These are phyloP conservation scores for Linnaemya tessellans DNA, from an alignment of 2,888 invertebrate genomes.

Conservation along the genomic window DNA sequence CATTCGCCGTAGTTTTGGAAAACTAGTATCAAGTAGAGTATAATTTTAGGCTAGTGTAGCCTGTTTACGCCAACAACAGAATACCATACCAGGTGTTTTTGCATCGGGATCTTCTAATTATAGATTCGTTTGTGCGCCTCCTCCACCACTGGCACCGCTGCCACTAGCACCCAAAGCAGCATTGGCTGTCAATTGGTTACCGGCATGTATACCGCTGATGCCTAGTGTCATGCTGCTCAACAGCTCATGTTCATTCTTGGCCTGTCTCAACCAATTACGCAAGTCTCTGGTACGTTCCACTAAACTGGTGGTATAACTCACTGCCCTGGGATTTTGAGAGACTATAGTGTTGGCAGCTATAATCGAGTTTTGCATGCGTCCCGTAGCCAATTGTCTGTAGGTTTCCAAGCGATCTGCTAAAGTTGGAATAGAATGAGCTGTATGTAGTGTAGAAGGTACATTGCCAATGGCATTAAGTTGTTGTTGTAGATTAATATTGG, in stretches of 20 bases:
- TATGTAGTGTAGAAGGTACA: slow-evolving; percentile 75
- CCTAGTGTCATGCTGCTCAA: slow-evolving; percentile 66
- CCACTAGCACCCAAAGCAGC: slow-evolving; percentile 53
- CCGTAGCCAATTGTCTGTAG: slow-evolving; percentile 84
- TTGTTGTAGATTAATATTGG: slow-evolving; percentile 60
- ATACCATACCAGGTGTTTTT: slow-evolving; percentile 44
- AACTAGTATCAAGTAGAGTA: slow-evolving; percentile 4
- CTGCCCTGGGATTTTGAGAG: slow-evolving; percentile 82
- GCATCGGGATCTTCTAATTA: slow-evolving; percentile 73
- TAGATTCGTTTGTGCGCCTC: slow-evolving; percentile 75
- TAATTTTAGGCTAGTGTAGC: slow-evolving; percentile 54
- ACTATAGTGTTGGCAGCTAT: slow-evolving; percentile 81
- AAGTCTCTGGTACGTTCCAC: slow-evolving; percentile 87
- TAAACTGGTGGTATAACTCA: slow-evolving; percentile 86
- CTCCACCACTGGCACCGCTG: slow-evolving; percentile 56
- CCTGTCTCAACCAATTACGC: slow-evolving; percentile 87
- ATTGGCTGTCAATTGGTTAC: slow-evolving; percentile 37
- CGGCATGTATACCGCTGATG: slow-evolving; percentile 40
- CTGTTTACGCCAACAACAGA: slow-evolving; percentile 67
- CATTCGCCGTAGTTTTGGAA: slow-evolving; percentile 51
- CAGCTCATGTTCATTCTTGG: slow-evolving; percentile 83
- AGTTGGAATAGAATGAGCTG: slow-evolving; percentile 82
- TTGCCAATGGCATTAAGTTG: slow-evolving; percentile 53
- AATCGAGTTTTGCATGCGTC: slow-evolving; percentile 83
- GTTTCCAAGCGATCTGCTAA: slow-evolving; percentile 85